Base-by-base conservation (phyloP, 2,888 invertebrate species). In the Drosophila mimica region DNA sequence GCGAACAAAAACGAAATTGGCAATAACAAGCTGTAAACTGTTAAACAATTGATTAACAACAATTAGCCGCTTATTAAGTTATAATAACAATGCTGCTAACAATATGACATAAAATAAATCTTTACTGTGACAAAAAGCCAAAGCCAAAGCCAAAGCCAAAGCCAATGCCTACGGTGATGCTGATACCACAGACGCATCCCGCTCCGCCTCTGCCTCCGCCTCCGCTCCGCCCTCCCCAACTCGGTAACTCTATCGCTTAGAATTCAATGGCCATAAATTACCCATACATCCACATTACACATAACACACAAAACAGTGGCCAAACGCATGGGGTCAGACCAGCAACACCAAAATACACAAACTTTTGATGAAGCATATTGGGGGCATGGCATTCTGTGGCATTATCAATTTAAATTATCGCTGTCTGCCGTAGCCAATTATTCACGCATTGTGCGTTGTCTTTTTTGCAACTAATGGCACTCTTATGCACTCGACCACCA, bases 1-100 rank as follows among this genome's bases (percentile, higher is more conserved):
- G 34, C 43, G 56, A 43, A 57, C 58, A 72, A 60, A 73, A 72
- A 56, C 74, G 70, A 59, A 61, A 70, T 49, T 49, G 77, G 61
- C 66, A 83, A 76, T 66, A 79, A 74, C 79, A 76, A 75, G 85
- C 77, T 90, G 83, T 82, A 89, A 90, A 92, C 83, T 91, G 90
- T 92, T 91, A 88, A 87, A 91, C 91, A 92, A 91, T 91, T 91
- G 92, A 92, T 91, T 92, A 91, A 91, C 91, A 91, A 83, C 92
- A 91, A 91, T 91, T 91, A 91, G 91, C 91, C 88, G 89, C 83
- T 89, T 91, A 87, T 86, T 91, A 87, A 90, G 88, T 81, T 79
- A 84, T 84, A 92, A 81, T 78, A 88, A 90, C 84, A 91, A 69
- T 63, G 70, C 67, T 67, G 53, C 36, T 61, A 84, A 83, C 82